phyloP scores from a whole-genome alignment of 2,888 invertebrate species.

The Unio pictorum region DNA sequence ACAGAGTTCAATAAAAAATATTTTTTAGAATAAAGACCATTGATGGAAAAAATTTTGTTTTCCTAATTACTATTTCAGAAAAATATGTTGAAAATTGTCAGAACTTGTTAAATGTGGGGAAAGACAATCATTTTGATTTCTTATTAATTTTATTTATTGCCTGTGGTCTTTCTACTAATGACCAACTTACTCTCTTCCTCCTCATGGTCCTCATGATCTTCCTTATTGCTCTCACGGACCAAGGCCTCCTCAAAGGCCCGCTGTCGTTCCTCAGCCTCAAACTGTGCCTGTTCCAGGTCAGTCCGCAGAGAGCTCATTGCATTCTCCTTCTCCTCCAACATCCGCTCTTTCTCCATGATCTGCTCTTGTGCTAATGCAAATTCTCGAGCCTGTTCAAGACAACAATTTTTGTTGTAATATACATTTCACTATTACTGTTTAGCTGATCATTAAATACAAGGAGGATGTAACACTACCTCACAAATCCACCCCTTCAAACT shows the following conservation, averaged over 20 bases:
- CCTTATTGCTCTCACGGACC: constrained; percentile 20
- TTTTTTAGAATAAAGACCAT: too few species aligned
- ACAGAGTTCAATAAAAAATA: too few species aligned
- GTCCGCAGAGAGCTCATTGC: constrained; percentile 50
- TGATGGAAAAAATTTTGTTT: too few species aligned
- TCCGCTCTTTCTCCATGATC: constrained; percentile 28
- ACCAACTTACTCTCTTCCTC: constrained; percentile 80
- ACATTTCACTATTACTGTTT: too few species aligned
- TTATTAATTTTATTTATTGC: constrained; percentile 1
- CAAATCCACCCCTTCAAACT: too few species aligned
- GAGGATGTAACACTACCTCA: too few species aligned
- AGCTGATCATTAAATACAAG: too few species aligned
- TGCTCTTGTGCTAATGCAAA: constrained; percentile 22
- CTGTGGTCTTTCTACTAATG: constrained; percentile 11
- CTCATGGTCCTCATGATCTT: constrained; percentile 85
- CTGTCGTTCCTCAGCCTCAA: constrained; percentile 56
- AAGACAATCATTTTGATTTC: too few species aligned
- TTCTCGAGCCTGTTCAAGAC: constrained; percentile 17
- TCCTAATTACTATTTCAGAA: too few species aligned
- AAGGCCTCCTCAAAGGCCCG: constrained; percentile 13
- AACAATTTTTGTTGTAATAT: too few species aligned
- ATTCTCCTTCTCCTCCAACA: constrained; percentile 39
- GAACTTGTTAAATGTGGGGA: too few species aligned
- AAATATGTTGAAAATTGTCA: too few species aligned
- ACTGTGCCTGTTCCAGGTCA: constrained; percentile 36